Percentiles rank a stretch among this genome's conserved stretches.
phyloP scores from a whole-genome alignment of 2,888 invertebrate genomes.

The Encarsia formosa region DNA sequence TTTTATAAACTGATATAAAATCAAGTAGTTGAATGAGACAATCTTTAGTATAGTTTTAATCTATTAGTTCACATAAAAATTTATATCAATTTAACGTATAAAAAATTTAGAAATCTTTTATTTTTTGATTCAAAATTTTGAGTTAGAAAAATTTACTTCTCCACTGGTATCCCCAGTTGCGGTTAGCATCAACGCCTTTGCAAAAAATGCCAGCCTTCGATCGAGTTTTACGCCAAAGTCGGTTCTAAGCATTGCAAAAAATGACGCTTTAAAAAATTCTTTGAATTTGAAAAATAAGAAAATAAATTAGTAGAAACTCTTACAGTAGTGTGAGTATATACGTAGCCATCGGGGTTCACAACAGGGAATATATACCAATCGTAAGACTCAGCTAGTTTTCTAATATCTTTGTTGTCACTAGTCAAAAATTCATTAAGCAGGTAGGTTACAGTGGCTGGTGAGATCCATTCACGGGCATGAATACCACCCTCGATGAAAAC shows the following conservation, averaged over 20 bases:
- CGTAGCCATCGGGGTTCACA: conserved; percentile 74
- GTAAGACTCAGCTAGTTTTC: conserved; percentile 54
- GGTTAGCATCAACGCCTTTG: conserved; percentile 69
- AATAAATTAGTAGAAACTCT: neutral
- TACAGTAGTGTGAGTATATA: conserved; percentile 57
- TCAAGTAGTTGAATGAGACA: too few species aligned
- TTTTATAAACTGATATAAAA: too few species aligned
- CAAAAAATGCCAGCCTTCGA: conserved; percentile 49
- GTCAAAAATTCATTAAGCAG: conserved; percentile 60
- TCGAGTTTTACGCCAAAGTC: conserved; percentile 69
- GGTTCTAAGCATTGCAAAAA: too few species aligned
- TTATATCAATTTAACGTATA: too few species aligned
- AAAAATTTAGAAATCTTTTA: too few species aligned
- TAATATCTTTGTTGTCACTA: conserved; percentile 54
- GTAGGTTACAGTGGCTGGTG: conserved; percentile 63
- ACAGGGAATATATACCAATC: conserved; percentile 75
- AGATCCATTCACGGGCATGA: conserved; percentile 74
- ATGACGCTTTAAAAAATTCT: too few species aligned
- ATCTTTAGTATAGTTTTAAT: too few species aligned
- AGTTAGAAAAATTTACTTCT: too few species aligned
- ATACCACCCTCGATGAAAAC: conserved; percentile 64
- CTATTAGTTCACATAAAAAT: too few species aligned
- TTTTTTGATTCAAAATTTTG: too few species aligned
- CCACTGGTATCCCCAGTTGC: conserved; percentile 73
- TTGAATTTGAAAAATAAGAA: neutral